Evolutionary conservation across 2,888 invertebrate species (phyloP).

Genomic region (Volucella inflata): DNA sequence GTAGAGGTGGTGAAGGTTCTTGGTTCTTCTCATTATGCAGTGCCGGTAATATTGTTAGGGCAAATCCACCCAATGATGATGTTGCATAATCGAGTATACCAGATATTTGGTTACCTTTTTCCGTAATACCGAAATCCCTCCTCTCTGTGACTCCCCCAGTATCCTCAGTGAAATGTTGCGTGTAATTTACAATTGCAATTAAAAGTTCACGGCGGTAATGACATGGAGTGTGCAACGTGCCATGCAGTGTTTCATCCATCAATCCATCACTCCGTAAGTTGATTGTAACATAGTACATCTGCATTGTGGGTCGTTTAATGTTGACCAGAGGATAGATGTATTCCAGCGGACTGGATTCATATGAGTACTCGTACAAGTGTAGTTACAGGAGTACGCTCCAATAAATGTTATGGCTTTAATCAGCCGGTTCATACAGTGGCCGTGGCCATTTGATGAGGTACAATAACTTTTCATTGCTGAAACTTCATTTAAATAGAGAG

Average conservation of each 20-base stretch:
- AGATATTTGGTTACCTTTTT: constrained; percentile 47
- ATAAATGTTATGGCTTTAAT: constrained; percentile 50
- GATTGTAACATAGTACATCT: constrained; percentile 9
- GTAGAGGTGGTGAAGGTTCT: constrained; percentile 17
- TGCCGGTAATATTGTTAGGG: not conserved
- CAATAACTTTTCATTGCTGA: constrained; percentile 22
- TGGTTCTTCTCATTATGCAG: constrained; percentile 57
- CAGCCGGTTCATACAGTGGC: constrained; percentile 39
- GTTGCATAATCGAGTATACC: constrained; percentile 63
- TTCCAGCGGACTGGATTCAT: too few species aligned
- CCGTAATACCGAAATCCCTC: not conserved
- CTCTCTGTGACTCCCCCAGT: too few species aligned
- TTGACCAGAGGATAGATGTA: constrained; percentile 24
- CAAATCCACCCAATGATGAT: constrained; percentile 39
- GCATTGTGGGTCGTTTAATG: constrained; percentile 25
- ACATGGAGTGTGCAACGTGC: constrained; percentile 59
- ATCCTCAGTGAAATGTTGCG: constrained; percentile 62
- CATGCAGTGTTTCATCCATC: constrained; percentile 56
- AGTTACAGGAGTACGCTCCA: not conserved
- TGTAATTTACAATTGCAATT: constrained; percentile 73
- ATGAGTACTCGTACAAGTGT: too few species aligned
- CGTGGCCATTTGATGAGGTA: constrained; percentile 39
- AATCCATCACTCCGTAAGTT: constrained; percentile 23
- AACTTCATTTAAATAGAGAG: not conserved
- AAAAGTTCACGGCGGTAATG: constrained; percentile 59